A percentile compares a stretch with the other conserved stretches of the same genome.
These are phyloP conservation scores for Pteromalus puparum DNA, from an alignment of 1,140 invertebrate species.

Conservation along the genomic window DNA sequence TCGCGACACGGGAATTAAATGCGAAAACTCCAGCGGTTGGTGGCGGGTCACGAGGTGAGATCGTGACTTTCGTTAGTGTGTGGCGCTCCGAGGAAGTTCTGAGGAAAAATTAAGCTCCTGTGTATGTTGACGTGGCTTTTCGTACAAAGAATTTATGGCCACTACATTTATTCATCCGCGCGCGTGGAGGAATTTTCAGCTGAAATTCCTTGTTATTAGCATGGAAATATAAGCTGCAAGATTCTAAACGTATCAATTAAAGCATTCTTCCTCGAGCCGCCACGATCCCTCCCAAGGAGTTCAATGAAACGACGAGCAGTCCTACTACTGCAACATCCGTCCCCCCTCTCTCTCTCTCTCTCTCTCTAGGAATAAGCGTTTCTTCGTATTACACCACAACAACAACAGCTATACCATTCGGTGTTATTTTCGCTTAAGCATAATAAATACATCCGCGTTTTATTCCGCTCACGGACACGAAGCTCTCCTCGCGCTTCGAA, in stretches of 20 bases:
- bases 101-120: background rate
- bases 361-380: no score
- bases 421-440: no score
- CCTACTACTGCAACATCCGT: no score
- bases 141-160: background rate
- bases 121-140: background rate
- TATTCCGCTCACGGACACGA: no score
- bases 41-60: constrained; percentile 25
- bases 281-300: background rate
- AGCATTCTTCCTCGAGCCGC: background rate
- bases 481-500: background rate
- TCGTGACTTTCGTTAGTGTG: constrained; percentile 37
- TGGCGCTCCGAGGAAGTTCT: background rate
- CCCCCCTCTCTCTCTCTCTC: no score
- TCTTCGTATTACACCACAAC: background rate
- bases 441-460: no score
- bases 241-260: background rate
- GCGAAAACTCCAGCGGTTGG: constrained; percentile 3
- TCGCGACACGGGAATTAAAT: constrained; percentile 30
- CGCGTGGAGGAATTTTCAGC: background rate
- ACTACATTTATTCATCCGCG: background rate
- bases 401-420: no score
- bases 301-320: background rate
- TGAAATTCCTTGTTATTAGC: no score
- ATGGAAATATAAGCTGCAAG: no score